Base-by-base conservation (phyloP, 1,140 invertebrate genomes). In the Drosophila carrolli region DNA sequence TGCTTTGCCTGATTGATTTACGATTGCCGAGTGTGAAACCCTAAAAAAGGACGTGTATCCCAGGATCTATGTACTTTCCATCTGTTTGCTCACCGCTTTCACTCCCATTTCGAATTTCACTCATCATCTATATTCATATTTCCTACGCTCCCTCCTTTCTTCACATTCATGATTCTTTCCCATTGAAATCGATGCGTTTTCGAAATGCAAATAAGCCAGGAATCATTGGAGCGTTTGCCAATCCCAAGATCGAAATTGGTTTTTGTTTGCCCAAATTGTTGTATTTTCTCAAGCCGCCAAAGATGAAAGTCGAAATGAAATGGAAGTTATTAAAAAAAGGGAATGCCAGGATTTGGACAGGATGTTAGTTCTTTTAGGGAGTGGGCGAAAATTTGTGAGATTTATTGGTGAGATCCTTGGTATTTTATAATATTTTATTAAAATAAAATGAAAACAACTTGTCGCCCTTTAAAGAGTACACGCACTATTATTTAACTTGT, bases 1-100 rank as follows among this genome's bases (percentile, higher is more conserved):
- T 72, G 74, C 47, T 48, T 61, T 68, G 78, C 55, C 54, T 78
- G 82, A 86, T 86, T 88, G 83, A 88, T 86, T 88, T 86, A 86
- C 65, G 53, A 32, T 6, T 29, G 16, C 3, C 27, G 53, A 38
- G 56, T 67, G 78, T 19, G 44, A 75, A 27, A 38, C 14, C 11
- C 19, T 44, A 9, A 38, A 16, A 50, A 27, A 46, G 32, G 9
- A 61, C 43, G 44, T 46, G 10, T 62, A 46, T 29, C 13, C 35
- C 38, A 47, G 47, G 47, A 44, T 72, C 37, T 58, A n/a, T 62
- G 41, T 38, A 8, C 14, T 32, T 35, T 44, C 27, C 40, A 14
- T 40, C 41, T 68, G 51, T 71, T 71, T 71, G 54, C 44, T 41
- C 44, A 35, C 47, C 48, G 43, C 76, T 80, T 84, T 82, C 75